Percentiles rank a stretch among this genome's conserved stretches.
Evolutionary conservation across 2,797 vertebrate genomes (phyloP).

Genomic region (Coilia nasus): DNA sequence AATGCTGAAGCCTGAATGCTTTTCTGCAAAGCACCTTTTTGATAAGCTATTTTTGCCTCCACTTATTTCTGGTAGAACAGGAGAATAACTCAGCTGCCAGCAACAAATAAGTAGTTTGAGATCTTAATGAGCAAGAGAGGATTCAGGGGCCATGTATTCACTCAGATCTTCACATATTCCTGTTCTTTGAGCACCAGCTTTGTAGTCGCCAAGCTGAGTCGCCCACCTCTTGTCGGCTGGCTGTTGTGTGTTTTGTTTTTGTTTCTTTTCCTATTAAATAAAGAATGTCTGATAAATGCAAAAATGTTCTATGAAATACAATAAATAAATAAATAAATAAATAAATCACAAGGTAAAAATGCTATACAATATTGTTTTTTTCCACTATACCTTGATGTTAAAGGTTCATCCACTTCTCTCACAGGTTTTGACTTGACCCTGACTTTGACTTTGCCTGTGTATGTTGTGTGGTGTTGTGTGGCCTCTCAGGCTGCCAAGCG

Average conservation of each 20-base stretch:
- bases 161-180: not conserved
- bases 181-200: not conserved
- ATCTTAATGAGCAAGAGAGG: not conserved
- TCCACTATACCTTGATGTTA: too few relatives aligned
- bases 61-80: not conserved
- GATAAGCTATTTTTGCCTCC: not conserved
- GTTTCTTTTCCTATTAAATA: not conserved
- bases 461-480: not conserved
- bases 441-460: not conserved
- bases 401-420: too few relatives aligned
- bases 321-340: too few relatives aligned
- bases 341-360: too few relatives aligned
- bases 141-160: not conserved
- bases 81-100: not conserved
- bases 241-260: not conserved
- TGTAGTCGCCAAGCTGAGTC: not conserved
- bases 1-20: slow-evolving; percentile 42
- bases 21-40: slow-evolving; percentile 15
- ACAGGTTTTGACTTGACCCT: too few relatives aligned
- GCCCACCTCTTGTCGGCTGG: not conserved
- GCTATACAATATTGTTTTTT: too few relatives aligned
- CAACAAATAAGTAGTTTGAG: not conserved
- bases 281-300: not conserved
- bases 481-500: slow-evolving; percentile 71
- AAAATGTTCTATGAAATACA: too few relatives aligned